Conservation (phyloP, 2,797 vertebrate species). For the Eulemur mongoz region DNA sequence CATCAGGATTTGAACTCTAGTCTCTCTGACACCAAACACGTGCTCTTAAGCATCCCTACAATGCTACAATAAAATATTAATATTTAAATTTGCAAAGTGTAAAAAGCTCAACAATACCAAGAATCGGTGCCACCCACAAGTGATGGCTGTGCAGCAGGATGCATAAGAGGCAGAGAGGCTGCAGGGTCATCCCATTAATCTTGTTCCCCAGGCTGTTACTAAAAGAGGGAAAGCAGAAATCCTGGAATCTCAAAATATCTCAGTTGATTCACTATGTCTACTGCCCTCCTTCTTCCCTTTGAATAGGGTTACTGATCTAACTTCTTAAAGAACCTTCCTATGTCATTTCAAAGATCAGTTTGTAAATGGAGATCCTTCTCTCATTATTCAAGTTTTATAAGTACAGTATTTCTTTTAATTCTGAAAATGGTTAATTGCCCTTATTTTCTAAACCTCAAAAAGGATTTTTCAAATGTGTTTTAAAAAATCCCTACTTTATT, state of each 20-base stretch:
- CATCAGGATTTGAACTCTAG: neutral
- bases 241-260: neutral
- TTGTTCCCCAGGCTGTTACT: neutral
- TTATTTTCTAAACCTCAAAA: neutral
- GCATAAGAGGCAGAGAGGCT: no score
- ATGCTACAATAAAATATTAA: neutral
- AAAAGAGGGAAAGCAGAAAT: neutral
- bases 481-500: neutral
- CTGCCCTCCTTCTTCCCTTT: neutral
- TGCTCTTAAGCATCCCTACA: neutral
- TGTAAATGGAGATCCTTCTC: neutral
- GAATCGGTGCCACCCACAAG: neutral
- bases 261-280: neutral
- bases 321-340: neutral
- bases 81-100: neutral
- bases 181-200: accelerated
- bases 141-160: accelerated
- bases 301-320: neutral
- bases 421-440: neutral
- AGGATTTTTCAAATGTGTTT: constrained; percentile 2
- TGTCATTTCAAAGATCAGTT: neutral
- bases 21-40: neutral
- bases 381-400: neutral
- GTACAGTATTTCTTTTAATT: neutral
- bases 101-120: neutral